Evolutionary conservation across 2,113 vertebrate species (phyloP).

Genomic region (Tympanuchus pallidicinctus): DNA sequence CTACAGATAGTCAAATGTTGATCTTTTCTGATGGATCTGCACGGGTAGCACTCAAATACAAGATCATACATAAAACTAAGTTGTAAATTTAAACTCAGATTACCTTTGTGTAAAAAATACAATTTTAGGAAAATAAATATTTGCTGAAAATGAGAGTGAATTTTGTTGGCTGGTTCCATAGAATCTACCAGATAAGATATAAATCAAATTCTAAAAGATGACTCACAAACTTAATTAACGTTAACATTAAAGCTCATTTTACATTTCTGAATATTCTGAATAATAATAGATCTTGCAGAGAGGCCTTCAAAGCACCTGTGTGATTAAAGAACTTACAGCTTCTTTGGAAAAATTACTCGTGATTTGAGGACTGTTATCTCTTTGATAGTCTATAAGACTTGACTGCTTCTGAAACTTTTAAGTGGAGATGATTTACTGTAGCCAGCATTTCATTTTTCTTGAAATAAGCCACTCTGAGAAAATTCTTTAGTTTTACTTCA

Average conservation of each 20-base stretch:
- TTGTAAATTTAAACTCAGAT: neutral
- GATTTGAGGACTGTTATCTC: neutral
- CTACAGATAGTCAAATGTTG: neutral
- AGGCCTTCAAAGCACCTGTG: neutral
- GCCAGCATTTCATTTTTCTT: neutral
- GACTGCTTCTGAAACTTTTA: neutral
- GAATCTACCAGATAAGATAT: accelerated
- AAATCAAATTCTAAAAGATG: neutral
- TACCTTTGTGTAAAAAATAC: neutral
- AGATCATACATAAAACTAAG: neutral
- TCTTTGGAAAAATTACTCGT: neutral
- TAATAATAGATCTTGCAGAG: neutral
- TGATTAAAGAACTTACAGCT: neutral
- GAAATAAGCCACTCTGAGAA: neutral
- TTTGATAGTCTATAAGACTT: neutral
- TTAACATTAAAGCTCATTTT: neutral
- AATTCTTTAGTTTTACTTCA: neutral
- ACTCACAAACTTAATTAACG: neutral
- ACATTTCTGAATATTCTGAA: neutral
- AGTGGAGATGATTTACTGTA: neutral
- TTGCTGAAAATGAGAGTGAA: neutral
- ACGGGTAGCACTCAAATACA: neutral
- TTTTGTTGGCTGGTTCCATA: neutral
- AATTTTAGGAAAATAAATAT: neutral
- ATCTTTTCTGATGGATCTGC: neutral